phyloP scores from a whole-genome alignment of 2,797 vertebrate species.

The Myotis vivesi region DNA sequence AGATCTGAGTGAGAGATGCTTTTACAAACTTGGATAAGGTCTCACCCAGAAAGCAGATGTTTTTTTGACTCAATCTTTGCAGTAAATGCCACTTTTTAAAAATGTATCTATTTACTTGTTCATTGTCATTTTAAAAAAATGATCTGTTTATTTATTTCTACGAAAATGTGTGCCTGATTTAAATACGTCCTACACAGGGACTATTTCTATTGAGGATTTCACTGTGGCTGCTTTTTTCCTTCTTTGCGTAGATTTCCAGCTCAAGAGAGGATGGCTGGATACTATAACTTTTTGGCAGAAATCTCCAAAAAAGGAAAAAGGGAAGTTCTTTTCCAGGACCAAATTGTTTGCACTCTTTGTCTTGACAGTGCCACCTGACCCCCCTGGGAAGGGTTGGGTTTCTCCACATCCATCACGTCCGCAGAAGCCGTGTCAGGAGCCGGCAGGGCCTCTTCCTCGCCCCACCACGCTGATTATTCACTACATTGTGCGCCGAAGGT shows the following conservation, averaged over 20 bases:
- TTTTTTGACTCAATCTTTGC: conserved; percentile 65
- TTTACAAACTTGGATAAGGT: conserved; percentile 62
- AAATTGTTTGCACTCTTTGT: conserved; percentile 86
- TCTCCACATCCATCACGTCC: conserved; percentile 93
- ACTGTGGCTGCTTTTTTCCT: conserved; percentile 64
- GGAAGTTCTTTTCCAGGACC: conserved; percentile 74
- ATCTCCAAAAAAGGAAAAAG: conserved; percentile 58
- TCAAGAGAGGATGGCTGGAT: conserved; percentile 81
- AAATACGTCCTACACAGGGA: conserved; percentile 62
- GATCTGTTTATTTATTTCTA: neutral
- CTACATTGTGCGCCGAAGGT: conserved; percentile 89
- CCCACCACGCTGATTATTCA: conserved; percentile 92
- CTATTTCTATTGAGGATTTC: conserved; percentile 57
- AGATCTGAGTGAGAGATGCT: conserved; percentile 65
- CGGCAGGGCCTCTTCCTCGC: conserved; percentile 85
- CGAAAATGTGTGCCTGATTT: conserved; percentile 62
- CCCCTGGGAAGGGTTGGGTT: conserved; percentile 89
- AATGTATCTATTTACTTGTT: neutral
- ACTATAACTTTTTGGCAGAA: conserved; percentile 78
- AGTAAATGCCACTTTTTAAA: conserved; percentile 27
- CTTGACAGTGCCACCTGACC: conserved; percentile 85
- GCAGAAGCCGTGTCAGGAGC: conserved; percentile 88
- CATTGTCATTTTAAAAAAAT: neutral
- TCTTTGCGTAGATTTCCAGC: conserved; percentile 67
- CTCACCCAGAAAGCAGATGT: conserved; percentile 79